Evolutionary conservation across 2,113 vertebrate species (phyloP).

Genomic region (Sceloporus undulatus): DNA sequence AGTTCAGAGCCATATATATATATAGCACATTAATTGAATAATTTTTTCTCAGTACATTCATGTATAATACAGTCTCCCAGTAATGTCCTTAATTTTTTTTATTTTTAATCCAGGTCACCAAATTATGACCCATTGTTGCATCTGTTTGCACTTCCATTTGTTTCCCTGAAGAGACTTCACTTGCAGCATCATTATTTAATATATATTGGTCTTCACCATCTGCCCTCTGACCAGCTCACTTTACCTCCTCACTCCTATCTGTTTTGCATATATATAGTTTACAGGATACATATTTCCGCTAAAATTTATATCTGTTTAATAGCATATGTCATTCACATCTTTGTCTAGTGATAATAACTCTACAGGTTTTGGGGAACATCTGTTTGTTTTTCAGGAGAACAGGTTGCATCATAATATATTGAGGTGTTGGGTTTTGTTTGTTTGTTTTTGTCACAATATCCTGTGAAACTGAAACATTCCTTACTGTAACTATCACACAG

Average conservation of each 20-base stretch:
- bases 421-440: too few relatives aligned
- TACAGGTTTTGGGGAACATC: not conserved
- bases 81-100: not conserved
- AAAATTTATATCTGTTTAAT: not conserved
- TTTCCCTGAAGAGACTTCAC: not conserved
- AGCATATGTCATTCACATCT: not conserved
- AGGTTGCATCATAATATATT: not conserved
- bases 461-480: not conserved
- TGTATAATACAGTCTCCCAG: not conserved
- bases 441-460: not conserved
- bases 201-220: not conserved
- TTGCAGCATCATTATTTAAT: not conserved
- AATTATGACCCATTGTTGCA: too few relatives aligned
- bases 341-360: not conserved
- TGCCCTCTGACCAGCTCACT: not conserved
- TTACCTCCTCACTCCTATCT: not conserved
- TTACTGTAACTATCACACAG: not conserved
- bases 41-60: not conserved
- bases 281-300: not conserved
- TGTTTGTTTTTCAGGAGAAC: not conserved
- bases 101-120: slow-evolving; percentile 1
- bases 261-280: not conserved
- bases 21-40: not conserved
- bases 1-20: not conserved
- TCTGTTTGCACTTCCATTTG: not conserved